Evolutionary conservation across 2,113 vertebrate species (phyloP).

Genomic region (Philantomba maxwellii): DNA sequence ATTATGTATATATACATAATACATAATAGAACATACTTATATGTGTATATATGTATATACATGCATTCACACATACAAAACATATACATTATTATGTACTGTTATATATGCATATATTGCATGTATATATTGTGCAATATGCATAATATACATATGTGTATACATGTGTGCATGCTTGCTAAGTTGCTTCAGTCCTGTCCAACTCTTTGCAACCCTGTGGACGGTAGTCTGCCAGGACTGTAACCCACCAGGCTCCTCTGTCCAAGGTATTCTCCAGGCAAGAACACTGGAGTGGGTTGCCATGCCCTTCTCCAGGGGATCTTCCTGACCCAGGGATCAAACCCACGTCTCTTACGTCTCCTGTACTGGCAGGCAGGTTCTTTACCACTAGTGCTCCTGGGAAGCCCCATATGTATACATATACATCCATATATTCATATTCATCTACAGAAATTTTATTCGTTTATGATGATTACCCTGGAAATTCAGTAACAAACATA

Average conservation of each 20-base stretch:
- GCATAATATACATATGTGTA: neutral
- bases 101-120: neutral
- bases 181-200: neutral
- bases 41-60: neutral
- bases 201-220: neutral
- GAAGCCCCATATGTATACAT: neutral
- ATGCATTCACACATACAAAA: neutral
- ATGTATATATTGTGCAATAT: neutral
- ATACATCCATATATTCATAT: neutral
- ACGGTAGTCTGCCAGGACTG: neutral
- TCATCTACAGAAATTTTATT: neutral
- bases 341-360: neutral
- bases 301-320: neutral
- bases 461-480: neutral
- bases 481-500: neutral
- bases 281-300: neutral
- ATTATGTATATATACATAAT: neutral
- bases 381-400: neutral
- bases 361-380: neutral
- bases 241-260: neutral
- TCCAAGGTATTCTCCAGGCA: neutral
- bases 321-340: neutral
- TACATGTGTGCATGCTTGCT: rapidly evolving
- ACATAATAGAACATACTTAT: neutral
- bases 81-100: neutral